Base-by-base conservation (phyloP, 1,140 invertebrate genomes). In the Pararge aegeria region DNA sequence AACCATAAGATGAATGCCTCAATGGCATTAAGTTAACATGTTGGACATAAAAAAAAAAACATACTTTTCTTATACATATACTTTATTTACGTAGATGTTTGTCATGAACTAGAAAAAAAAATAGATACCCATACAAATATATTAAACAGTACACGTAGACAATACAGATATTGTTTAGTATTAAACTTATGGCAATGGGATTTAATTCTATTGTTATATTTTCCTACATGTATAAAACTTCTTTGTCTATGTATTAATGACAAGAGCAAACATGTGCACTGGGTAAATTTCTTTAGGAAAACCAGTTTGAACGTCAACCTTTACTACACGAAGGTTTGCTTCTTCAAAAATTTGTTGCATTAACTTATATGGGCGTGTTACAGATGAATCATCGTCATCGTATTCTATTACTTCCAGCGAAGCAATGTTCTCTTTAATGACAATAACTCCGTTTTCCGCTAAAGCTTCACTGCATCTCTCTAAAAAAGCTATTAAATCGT, bases 351-450 rank as follows among this genome's bases (percentile, higher is more conserved):
- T 85, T 16, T 81, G 72, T 30, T 91, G 77, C 59, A 94, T 91
- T 12, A 91, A 58, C 19, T 82, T 70, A 1, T 93, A 72, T 0
- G 97, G 94, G 58, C 98, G 90, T 1, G 98, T 98, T 1, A 97
- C 94, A 7, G 97, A 98, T 5, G 97, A 97, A 89, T 99, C 98
- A 54, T 92, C 87, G n/a, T 94, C 91, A 83, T 99, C 98, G 69
- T 94, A 93, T 72, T 97, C 95, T 0, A 94, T 80, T 61, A 93
- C 90, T 12, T 92, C 91, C 0, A 89, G 90, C 13, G 92, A 92
- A 30, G 95, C 94, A n/a, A 98, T 90, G 87, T 99, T 99, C 84
- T 99, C 98, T 90, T 99, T 99, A 0, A 99, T 90, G 19, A 99
- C 88, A 56, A 99, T 94, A 6, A 98, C 70, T 15, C 97, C 98